These are phyloP conservation scores for Dicroscelio sp. DNA, from an alignment of 2,888 invertebrate species.

Conservation along the genomic window DNA sequence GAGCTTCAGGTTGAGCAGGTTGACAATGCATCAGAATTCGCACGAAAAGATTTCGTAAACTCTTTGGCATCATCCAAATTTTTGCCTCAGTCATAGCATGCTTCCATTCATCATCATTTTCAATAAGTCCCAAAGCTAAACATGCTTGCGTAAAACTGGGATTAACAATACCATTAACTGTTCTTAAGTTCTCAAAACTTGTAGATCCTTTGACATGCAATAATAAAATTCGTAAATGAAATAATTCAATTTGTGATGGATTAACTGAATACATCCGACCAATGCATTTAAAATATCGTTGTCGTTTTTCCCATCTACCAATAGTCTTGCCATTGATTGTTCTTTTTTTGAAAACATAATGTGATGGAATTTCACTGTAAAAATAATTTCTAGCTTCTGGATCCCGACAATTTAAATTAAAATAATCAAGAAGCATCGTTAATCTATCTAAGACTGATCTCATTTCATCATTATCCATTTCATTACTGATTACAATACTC, in stretches of 20 bases:
- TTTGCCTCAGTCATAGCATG: not conserved
- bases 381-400: slow-evolving; percentile 10
- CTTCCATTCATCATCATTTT: slow-evolving; percentile 25
- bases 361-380: not conserved
- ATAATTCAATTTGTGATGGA: slow-evolving; percentile 23
- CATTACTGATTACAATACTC: not conserved
- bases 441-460: not conserved
- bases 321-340: not conserved
- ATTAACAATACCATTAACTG: not conserved
- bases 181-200: not conserved
- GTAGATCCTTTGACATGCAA: not conserved
- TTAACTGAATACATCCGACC: slow-evolving; percentile 30
- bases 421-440: not conserved
- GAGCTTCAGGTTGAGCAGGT: slow-evolving; percentile 74
- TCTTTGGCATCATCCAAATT: slow-evolving; percentile 3
- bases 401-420: slow-evolving; percentile 3
- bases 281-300: not conserved
- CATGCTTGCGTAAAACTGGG: slow-evolving; percentile 7
- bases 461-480: no score
- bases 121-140: slow-evolving; percentile 56
- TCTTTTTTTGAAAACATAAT: not conserved
- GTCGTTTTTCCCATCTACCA: not conserved
- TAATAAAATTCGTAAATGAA: slow-evolving; percentile 16
- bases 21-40: slow-evolving; percentile 53
- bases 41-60: slow-evolving; percentile 4